Evolutionary conservation across 2,888 invertebrate genomes (phyloP), one percentile per base, ranked within the genome.

Genomic region (Branchinecta sandiegonensis): DNA sequence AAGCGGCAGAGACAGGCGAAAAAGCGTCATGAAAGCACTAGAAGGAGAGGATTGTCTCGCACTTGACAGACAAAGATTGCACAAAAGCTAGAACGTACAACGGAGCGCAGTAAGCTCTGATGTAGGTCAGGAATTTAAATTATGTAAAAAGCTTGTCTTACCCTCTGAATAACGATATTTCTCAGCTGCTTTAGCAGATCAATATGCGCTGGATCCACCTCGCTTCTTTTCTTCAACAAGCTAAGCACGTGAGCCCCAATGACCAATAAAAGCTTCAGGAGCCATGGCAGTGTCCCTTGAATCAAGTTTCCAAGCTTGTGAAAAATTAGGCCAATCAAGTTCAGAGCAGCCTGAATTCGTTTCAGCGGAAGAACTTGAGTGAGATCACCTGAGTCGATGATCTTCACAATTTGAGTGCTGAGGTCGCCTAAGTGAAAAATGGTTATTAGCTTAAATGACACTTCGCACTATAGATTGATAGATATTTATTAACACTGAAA

Each of bases 231-330:
- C 12, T 77, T 79, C 68, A 88, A 78, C 48, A 89, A 85, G 17
- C 81, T 82, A 64, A 82, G 82, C n/a, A 87, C 79, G 37, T 83
- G 82, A 0, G 86, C 83, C 66, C 86, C 84, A 66, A 90, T 82
- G 48, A 86, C 84, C 13, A 89, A 79, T 46, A 90, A 79, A 67
- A 93, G 80, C 73, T 87, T 86, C 1, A 93, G 79, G 65, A 94
- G 79, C 72, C 85, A 84, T 0, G 83, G 81, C 12, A 91, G 78
- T 67, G 89, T 80, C 66, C 82, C 79, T 2, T 83, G 80, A 66
- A 92, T 84, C 68, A 87, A 83, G 6, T 88, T 89, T 1, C 78
- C 91, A 74, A 94, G 88, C 76, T 91, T 86, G 75, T 91, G 88
- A 69, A 87, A 82, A 48, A 90, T 83, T 8, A 89, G 83, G 71